phyloP scores from a whole-genome alignment of 2,113 vertebrate species.

The Chionis minor region DNA sequence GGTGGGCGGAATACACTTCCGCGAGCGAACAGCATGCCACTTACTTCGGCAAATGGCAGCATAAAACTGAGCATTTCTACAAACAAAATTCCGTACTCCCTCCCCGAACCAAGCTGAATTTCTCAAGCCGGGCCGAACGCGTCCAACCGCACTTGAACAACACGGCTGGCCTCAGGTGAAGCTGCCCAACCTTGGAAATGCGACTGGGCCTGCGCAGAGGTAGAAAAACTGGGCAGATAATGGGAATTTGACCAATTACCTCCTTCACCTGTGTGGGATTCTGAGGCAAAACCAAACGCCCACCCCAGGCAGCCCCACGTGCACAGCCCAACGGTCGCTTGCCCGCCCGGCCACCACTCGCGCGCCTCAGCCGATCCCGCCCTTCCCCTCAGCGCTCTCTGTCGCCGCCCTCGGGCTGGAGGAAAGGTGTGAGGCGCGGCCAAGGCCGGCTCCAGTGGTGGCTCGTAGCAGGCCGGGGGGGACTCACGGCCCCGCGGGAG shows the following conservation, averaged over 20 bases:
- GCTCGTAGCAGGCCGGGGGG: too few relatives aligned
- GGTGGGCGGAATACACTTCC: neutral
- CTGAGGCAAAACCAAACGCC: neutral
- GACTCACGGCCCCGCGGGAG: neutral
- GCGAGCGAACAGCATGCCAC: neutral
- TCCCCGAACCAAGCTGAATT: neutral
- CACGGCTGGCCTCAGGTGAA: rapidly evolving
- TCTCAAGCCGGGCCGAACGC: neutral
- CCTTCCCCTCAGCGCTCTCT: too few relatives aligned
- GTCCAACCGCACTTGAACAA: neutral
- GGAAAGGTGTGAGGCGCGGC: too few relatives aligned
- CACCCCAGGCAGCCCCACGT: too few relatives aligned
- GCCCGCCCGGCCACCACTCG: neutral
- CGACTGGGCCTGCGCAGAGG: rapidly evolving
- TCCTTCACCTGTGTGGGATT: rapidly evolving
- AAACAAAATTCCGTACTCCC: neutral
- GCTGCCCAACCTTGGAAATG: neutral
- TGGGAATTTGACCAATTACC: neutral
- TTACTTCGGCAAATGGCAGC: neutral
- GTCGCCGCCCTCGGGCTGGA: rapidly evolving
- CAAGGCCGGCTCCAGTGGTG: neutral
- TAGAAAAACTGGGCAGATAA: neutral
- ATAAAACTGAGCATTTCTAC: neutral
- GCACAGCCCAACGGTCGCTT: neutral
- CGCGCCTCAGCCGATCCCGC: neutral